A percentile compares a stretch with the other conserved stretches of the same genome.
These are phyloP conservation scores for Tachina grossa DNA, from an alignment of 2,888 invertebrate genomes.

Conservation along the genomic window DNA sequence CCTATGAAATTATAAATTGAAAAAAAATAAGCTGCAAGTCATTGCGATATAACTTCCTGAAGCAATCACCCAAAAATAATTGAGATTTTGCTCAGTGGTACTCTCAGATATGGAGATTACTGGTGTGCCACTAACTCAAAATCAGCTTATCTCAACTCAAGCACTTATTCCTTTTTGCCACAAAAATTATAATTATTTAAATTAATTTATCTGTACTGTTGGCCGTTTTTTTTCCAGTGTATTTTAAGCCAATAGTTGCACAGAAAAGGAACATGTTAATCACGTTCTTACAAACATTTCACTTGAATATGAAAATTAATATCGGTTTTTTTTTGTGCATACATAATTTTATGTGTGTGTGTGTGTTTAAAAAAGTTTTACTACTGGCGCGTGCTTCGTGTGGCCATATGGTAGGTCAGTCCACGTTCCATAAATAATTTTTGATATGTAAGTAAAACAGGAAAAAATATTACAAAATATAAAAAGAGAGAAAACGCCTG, in stretches of 20 bases:
- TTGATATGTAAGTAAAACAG: constrained; percentile 18
- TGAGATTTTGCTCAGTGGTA: too few relatives aligned
- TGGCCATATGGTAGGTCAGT: constrained; percentile 71
- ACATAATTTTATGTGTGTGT: constrained; percentile 13
- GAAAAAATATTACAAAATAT: constrained; percentile 30
- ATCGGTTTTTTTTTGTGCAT: constrained; percentile 23
- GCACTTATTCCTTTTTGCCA: too few relatives aligned
- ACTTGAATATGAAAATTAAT: constrained; percentile 46
- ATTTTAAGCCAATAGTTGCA: constrained; percentile 23
- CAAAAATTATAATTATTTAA: too few relatives aligned
- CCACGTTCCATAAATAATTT: constrained; percentile 65
- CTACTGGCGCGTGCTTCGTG: constrained; percentile 63
- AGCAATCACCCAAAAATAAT: too few relatives aligned
- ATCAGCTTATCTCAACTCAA: too few relatives aligned
- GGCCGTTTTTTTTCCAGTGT: not conserved
- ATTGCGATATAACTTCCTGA: too few relatives aligned
- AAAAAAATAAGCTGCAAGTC: too few relatives aligned
- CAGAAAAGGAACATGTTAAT: constrained; percentile 43
- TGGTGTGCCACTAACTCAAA: too few relatives aligned
- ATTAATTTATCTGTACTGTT: too few relatives aligned
- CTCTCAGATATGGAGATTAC: too few relatives aligned
- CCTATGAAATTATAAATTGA: too few relatives aligned
- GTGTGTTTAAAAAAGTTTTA: constrained; percentile 36
- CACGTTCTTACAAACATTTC: constrained; percentile 32
- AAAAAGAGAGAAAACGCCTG: constrained; percentile 58